These are phyloP conservation scores for Acanthurus tractus DNA, from an alignment of 2,797 vertebrate genomes.

Conservation along the genomic window DNA sequence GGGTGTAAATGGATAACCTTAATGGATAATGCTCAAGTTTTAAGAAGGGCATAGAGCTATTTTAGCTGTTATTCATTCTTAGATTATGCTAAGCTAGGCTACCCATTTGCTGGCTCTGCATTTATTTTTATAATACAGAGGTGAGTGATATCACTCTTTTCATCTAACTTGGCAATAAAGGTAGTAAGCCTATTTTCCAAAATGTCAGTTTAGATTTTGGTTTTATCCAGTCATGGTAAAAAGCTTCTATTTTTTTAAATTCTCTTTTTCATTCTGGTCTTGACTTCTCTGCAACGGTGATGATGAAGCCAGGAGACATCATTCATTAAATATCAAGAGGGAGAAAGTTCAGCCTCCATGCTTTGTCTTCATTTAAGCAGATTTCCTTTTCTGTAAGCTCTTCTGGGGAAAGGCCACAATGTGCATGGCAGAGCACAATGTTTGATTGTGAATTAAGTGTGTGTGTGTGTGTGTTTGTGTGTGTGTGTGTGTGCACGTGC, in stretches of 20 bases:
- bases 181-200: neutral
- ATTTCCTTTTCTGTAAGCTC: conserved; percentile 67
- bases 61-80: too few relatives aligned
- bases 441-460: conserved; percentile 28
- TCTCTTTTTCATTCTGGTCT: neutral
- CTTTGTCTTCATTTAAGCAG: conserved; percentile 51
- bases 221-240: neutral
- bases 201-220: neutral
- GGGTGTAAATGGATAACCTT: too few relatives aligned
- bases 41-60: neutral
- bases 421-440: conserved; percentile 36
- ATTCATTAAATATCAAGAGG: conserved; percentile 42
- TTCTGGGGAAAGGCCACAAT: conserved; percentile 37
- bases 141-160: neutral
- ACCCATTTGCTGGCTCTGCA: neutral
- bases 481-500: neutral
- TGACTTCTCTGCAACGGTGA: neutral
- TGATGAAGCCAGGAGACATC: conserved; percentile 37
- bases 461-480: neutral
- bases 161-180: neutral
- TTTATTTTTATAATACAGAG: neutral
- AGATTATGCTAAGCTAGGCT: neutral
- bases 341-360: conserved; percentile 43
- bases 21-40: too few relatives aligned
- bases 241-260: neutral